Percentiles rank a stretch among this genome's conserved stretches.
Conservation (phyloP, 2,797 vertebrate species). For the Poeciliopsis gracilis region DNA sequence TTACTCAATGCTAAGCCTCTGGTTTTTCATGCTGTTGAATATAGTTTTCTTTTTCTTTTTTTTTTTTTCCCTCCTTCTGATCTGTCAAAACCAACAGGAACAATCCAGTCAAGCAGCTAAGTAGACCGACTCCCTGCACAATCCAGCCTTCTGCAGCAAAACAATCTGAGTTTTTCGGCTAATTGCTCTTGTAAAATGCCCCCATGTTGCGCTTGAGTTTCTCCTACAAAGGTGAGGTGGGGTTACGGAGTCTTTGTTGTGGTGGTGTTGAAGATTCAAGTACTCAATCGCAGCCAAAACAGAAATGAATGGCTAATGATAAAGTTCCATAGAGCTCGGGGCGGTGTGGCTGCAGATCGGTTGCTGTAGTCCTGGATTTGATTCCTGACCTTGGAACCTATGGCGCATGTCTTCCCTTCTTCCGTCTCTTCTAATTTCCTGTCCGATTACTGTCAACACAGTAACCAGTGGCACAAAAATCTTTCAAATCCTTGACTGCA, state of each 20-base stretch:
- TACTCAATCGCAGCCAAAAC: constrained; percentile 52
- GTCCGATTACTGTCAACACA: not conserved
- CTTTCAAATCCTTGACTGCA: not conserved
- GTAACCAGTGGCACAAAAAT: not conserved
- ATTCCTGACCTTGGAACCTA: not conserved
- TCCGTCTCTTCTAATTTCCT: not conserved
- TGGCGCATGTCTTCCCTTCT: not conserved
- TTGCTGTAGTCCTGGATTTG: not conserved
- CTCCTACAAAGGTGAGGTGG: constrained; percentile 71
- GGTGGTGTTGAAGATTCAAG: constrained; percentile 69
- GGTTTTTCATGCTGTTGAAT: constrained; percentile 61
- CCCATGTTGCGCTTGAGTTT: constrained; percentile 67
- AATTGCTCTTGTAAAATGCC: constrained; percentile 76
- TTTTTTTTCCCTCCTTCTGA: constrained; percentile 58
- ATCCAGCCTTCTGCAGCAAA: constrained; percentile 45
- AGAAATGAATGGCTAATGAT: constrained; percentile 72
- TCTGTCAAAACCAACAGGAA: constrained; percentile 74
- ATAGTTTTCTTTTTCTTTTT: constrained; percentile 55
- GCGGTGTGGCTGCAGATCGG: constrained; percentile 30
- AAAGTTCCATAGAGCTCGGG: constrained; percentile 66
- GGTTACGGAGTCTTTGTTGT: constrained; percentile 72
- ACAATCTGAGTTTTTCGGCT: constrained; percentile 65
- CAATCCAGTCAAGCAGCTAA: constrained; percentile 62
- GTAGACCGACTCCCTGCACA: constrained; percentile 62
- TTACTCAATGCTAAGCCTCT: constrained; percentile 74